Evolutionary conservation across 2,888 invertebrate species (phyloP), one percentile per base, ranked within the genome.

Genomic region (Stegophylla sp.): DNA sequence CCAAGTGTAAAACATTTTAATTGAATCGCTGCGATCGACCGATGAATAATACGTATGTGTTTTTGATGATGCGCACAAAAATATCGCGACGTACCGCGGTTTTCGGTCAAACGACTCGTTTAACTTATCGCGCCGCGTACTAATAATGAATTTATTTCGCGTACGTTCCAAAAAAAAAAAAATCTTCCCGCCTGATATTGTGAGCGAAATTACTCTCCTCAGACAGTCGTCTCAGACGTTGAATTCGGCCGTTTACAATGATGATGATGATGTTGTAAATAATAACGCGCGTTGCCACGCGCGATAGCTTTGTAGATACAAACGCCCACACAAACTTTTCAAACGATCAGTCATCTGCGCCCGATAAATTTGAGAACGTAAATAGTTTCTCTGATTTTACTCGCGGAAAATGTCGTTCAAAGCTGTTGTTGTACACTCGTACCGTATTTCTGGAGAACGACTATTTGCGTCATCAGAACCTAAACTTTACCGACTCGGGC

Each of bases 351-450:
- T 63, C 45, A 63, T 48, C 63, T 45, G 4, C 1, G 28, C 43
- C 20, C 9, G 61, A 26, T 61, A 20, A 15, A 74, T 34, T 45
- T 74, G n/a, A 74, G n/a, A 28, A 63, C 20, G 15, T 63, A 28
- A 20, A n/a, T n/a, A 15, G 74, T 10, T 63, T 63, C 9, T 45
- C 13, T 26, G 28, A 61, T 61, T 73, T 61, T n/a, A n/a, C n/a
- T 63, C 48, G 10, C 23, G 28, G 45, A 74, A 61, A 74, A 61
- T 28, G 20, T 48, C n/a, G n/a, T 63, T 48, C 12, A 63, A 63
- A 48, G 28, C n/a, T n/a, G n/a, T n/a, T n/a, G n/a, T n/a, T n/a
- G n/a, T n/a, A n/a, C n/a, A n/a, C n/a, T 51, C 34, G 28, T 41
- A 41, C 20, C 34, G 56, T 72, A 43, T 43, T 72, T 56, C 17